Base-by-base conservation (phyloP, 2,797 vertebrate species). In the Aselliscus stoliczkanus region DNA sequence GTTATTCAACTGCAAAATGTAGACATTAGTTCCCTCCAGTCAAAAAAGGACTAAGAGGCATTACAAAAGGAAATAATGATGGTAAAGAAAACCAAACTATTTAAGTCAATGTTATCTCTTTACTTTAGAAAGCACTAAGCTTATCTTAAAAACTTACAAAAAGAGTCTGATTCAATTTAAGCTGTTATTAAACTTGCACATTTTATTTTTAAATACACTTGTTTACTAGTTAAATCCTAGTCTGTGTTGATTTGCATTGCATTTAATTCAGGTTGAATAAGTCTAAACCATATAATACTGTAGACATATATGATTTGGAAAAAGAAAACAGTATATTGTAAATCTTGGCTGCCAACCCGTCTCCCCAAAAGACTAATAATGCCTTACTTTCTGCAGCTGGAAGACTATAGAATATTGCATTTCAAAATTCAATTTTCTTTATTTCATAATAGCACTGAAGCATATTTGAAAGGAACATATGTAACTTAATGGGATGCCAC, bases 401-500 rank as follows among this genome's bases (percentile, higher is more conserved):
- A 52, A 92, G 50, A 95, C 93, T 58, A 96, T 3, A 84, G 44
- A 91, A 72, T 81, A 79, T 79, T 97, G 14, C 34, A 2, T 96
- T 62, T 97, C 95, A 96, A 69, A 97, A 76, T 96, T 64, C 52
- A 39, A 58, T 93, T 94, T 96, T 95, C 80, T 81, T 93, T 96
- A 86, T 76, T 97, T 93, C 34, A 17, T 97, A 65, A 69, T 96
- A 96, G 72, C 52, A 12, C 44, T 69, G 34, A 96, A 65, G 42
- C 95, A 94, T 93, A 93, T 94, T 93, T 97, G 92, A 96, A 94
- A 64, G 80, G 17, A 97, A 93, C 80, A 82, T 92, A 94, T 97
- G 56, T 94, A 97, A 96, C 90, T 96, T 97, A 50, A 92, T 94
- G 29, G n/a, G 73, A 94, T 95, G 95, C 73, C 67, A 88, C 81